Percentiles rank a stretch among this genome's conserved stretches.
phyloP scores from a whole-genome alignment of 1,140 invertebrate species.

The Aporrectodea caliginosa region DNA sequence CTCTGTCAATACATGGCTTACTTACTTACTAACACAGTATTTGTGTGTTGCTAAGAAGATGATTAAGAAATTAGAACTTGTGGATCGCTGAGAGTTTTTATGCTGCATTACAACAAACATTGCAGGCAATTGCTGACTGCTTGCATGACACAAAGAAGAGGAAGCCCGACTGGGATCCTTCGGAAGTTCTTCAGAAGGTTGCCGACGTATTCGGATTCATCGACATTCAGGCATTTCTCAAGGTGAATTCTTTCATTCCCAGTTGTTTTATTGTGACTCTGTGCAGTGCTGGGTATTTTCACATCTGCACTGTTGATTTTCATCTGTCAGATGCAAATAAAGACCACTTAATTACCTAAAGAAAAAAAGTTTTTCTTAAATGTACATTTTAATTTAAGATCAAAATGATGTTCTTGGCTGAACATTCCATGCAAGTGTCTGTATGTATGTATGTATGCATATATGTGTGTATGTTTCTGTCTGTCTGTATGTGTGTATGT shows the following conservation, averaged over 20 bases:
- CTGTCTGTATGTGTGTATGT: neutral
- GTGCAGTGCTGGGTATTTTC: too few species aligned
- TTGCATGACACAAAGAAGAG: slow-evolving; percentile 13
- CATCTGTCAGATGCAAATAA: slow-evolving; percentile 7
- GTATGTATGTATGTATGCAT: neutral
- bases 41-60: too few species aligned
- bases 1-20: too few species aligned
- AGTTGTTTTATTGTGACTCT: neutral
- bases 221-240: slow-evolving; percentile 4
- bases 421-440: too few species aligned
- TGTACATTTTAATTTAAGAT: neutral
- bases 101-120: too few species aligned
- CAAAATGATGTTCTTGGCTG: neutral
- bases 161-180: slow-evolving; percentile 13
- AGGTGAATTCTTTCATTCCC: neutral
- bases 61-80: too few species aligned
- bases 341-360: neutral
- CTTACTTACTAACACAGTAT: too few species aligned
- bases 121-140: slow-evolving; percentile 1
- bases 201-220: slow-evolving; percentile 13
- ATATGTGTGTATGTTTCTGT: neutral
- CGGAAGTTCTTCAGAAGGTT: slow-evolving; percentile 21
- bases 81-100: too few species aligned
- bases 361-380: neutral
- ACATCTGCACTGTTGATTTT: neutral